Evolutionary conservation across 1,140 invertebrate species (phyloP).

Genomic region (Heliconius congener): DNA sequence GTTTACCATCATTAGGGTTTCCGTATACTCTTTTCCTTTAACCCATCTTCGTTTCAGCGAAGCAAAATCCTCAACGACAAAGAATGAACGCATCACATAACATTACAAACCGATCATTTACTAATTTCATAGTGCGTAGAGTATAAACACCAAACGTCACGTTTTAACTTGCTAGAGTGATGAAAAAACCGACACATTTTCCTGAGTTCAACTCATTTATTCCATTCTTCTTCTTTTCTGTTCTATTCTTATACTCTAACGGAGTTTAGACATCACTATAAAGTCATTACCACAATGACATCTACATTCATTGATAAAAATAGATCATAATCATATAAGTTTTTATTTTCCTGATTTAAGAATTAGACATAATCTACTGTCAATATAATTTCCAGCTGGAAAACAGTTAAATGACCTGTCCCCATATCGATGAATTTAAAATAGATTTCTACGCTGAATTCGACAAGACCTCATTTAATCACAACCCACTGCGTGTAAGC

Average conservation of each 20-base stretch:
- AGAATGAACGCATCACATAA: too few species aligned
- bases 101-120: too few species aligned
- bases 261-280: not conserved
- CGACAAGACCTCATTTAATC: conserved; percentile 34
- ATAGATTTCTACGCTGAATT: conserved; percentile 20
- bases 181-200: too few species aligned
- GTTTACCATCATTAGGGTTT: not conserved
- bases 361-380: not conserved
- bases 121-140: too few species aligned
- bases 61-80: not conserved
- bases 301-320: not conserved
- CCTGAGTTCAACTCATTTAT: too few species aligned
- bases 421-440: conserved; percentile 30
- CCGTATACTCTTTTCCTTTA: not conserved
- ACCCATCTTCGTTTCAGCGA: not conserved
- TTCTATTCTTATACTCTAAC: too few species aligned
- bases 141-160: too few species aligned
- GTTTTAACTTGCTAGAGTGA: too few species aligned
- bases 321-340: not conserved
- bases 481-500: conserved; percentile 34
- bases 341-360: not conserved
- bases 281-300: not conserved
- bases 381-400: conserved; percentile 12
- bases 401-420: conserved; percentile 27
- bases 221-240: too few species aligned